Percentiles rank a stretch among this genome's conserved stretches.
Evolutionary conservation across 2,797 vertebrate species (phyloP).

Genomic region (Arnoldichthys spilopterus): DNA sequence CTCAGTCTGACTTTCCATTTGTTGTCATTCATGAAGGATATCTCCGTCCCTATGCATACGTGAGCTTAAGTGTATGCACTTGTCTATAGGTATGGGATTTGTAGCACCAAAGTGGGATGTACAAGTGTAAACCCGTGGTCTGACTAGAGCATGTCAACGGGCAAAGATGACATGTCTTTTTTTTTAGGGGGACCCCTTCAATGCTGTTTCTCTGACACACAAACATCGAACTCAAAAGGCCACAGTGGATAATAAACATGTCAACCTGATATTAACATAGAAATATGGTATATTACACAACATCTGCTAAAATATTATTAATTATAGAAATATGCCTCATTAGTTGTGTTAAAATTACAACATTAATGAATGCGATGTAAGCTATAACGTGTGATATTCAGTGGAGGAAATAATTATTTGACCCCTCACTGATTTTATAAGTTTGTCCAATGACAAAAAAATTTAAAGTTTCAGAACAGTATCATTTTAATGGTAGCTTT

Average conservation of each 20-base stretch:
- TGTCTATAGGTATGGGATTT: neutral
- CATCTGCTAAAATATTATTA: neutral
- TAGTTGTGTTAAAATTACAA: neutral
- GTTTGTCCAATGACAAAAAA: too few relatives aligned
- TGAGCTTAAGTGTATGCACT: neutral
- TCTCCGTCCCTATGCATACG: slow-evolving; percentile 6
- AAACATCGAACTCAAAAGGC: neutral
- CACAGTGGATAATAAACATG: neutral
- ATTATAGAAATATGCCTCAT: neutral
- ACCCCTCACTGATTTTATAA: too few relatives aligned
- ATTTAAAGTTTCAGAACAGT: too few relatives aligned
- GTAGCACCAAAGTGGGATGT: neutral
- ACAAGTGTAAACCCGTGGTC: slow-evolving; percentile 6
- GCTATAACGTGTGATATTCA: too few relatives aligned
- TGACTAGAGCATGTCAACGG: slow-evolving; percentile 27
- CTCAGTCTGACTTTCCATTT: slow-evolving; percentile 32
- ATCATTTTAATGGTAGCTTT: too few relatives aligned
- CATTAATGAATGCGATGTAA: neutral
- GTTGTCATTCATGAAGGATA: slow-evolving; percentile 36
- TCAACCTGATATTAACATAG: neutral
- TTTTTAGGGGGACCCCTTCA: too few relatives aligned
- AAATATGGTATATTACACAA: neutral
- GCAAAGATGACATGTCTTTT: neutral
- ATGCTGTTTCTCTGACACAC: too few relatives aligned
- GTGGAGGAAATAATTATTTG: too few relatives aligned